A percentile compares a stretch with the other conserved stretches of the same genome.
Evolutionary conservation across 2,113 vertebrate species (phyloP).

Genomic region (Eleginops maclovinus): DNA sequence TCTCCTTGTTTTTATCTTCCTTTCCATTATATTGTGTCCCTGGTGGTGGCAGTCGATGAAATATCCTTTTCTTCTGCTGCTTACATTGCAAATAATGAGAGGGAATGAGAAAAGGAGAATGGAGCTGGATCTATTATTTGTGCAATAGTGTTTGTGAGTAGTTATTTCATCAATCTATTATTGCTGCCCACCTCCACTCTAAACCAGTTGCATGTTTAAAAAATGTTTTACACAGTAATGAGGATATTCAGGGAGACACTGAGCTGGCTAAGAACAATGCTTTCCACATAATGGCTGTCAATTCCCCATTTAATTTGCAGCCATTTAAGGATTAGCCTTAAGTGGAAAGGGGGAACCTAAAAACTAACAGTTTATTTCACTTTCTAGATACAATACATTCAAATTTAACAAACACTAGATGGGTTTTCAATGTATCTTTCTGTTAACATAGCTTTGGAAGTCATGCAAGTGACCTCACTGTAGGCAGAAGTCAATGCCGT

Average conservation of each 20-base stretch:
- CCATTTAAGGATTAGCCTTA: constrained; percentile 64
- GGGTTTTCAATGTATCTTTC: background rate
- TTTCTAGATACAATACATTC: constrained; percentile 30
- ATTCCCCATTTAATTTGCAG: constrained; percentile 72
- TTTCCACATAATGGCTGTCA: constrained; percentile 71
- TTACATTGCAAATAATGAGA: constrained; percentile 41
- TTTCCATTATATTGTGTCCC: constrained; percentile 45
- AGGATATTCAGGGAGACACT: constrained; percentile 53
- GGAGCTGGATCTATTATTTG: constrained; percentile 6
- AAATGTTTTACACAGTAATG: constrained; percentile 67
- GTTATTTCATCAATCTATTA: constrained; percentile 58
- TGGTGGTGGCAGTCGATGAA: constrained; percentile 19
- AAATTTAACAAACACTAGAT: constrained; percentile 6
- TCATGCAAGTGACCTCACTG: no score
- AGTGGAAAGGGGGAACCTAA: constrained; percentile 27
- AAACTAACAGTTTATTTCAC: constrained; percentile 4
- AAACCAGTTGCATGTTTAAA: constrained; percentile 76
- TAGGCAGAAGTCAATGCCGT: no score
- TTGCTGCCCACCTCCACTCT: constrained; percentile 52
- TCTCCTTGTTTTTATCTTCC: constrained; percentile 49
- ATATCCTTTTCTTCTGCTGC: constrained; percentile 33
- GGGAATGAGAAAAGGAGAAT: constrained; percentile 5
- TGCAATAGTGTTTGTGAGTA: constrained; percentile 25
- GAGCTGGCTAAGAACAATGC: constrained; percentile 56
- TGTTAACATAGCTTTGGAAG: constrained; percentile 3